Conservation (phyloP, 2,797 vertebrate genomes). For the Phrynocephalus forsythii region DNA sequence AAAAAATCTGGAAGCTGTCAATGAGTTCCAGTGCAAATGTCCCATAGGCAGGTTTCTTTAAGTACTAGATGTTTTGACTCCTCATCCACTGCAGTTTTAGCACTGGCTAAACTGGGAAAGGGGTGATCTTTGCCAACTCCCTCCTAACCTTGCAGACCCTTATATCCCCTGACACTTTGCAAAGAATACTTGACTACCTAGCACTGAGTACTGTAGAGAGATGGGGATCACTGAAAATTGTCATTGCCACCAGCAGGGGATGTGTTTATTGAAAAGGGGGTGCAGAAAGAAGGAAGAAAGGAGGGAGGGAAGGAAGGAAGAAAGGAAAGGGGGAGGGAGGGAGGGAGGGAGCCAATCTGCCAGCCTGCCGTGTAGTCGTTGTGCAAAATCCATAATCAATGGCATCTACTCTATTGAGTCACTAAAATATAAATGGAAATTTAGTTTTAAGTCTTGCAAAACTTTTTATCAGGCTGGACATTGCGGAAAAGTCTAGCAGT, state of each 20-base stretch:
- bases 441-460: too few species aligned
- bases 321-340: too few species aligned
- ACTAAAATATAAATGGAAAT: too few species aligned
- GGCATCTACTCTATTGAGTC: too few species aligned
- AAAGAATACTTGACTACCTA: background rate
- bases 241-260: background rate
- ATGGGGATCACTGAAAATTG: background rate
- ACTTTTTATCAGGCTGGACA: too few species aligned
- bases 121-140: background rate
- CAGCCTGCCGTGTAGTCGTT: too few species aligned
- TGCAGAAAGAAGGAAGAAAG: too few species aligned
- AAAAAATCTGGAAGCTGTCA: background rate
- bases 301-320: too few species aligned
- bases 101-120: background rate
- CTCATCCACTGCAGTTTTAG: background rate
- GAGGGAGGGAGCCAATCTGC: too few species aligned
- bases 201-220: background rate
- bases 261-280: background rate
- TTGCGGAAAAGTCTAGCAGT: too few species aligned
- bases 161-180: background rate
- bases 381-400: background rate
- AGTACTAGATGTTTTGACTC: background rate
- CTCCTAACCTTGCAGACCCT: background rate
- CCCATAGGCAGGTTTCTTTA: background rate
- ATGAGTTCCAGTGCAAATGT: background rate